phyloP scores from a whole-genome alignment of 2,888 invertebrate species.

The Hemistola chrysoprasaria region DNA sequence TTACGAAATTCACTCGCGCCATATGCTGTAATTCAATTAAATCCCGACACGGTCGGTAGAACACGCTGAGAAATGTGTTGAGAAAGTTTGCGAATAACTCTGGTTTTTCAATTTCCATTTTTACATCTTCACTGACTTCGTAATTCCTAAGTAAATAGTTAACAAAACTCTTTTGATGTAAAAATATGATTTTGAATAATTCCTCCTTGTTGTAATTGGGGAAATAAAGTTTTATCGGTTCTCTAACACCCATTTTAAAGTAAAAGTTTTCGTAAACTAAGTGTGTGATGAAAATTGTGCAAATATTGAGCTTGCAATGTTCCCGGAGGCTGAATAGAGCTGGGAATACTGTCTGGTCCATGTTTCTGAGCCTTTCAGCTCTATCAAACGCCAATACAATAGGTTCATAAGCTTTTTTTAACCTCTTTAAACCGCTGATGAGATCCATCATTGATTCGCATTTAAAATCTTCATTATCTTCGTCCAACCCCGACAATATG shows the following conservation, averaged over 20 bases:
- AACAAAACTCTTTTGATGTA: conserved; percentile 58
- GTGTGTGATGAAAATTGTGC: conserved; percentile 89
- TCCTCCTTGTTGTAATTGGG: conserved; percentile 91
- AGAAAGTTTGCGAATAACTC: conserved; percentile 90
- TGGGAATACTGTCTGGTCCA: conserved; percentile 88
- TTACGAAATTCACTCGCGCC: conserved; percentile 88
- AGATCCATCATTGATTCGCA: conserved; percentile 88
- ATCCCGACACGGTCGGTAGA: conserved; percentile 92
- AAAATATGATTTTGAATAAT: conserved; percentile 71
- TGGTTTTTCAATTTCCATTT: conserved; percentile 58
- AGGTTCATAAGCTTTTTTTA: conserved; percentile 58
- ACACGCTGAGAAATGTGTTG: conserved; percentile 91
- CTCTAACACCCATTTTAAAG: conserved; percentile 85
- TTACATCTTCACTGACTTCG: conserved; percentile 46
- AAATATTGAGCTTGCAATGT: conserved; percentile 86
- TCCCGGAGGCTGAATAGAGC: conserved; percentile 88
- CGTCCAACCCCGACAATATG: conserved; percentile 83
- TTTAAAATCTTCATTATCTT: conserved; percentile 67
- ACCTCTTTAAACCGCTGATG: conserved; percentile 67
- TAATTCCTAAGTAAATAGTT: conserved; percentile 50
- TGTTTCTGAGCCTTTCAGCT: conserved; percentile 89
- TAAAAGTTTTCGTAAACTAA: conserved; percentile 91
- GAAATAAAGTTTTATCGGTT: conserved; percentile 89
- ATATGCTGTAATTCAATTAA: conserved; percentile 91
- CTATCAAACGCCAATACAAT: conserved; percentile 89